These are phyloP conservation scores for Characodon lateralis DNA, from an alignment of 2,797 vertebrate species.

Conservation along the genomic window DNA sequence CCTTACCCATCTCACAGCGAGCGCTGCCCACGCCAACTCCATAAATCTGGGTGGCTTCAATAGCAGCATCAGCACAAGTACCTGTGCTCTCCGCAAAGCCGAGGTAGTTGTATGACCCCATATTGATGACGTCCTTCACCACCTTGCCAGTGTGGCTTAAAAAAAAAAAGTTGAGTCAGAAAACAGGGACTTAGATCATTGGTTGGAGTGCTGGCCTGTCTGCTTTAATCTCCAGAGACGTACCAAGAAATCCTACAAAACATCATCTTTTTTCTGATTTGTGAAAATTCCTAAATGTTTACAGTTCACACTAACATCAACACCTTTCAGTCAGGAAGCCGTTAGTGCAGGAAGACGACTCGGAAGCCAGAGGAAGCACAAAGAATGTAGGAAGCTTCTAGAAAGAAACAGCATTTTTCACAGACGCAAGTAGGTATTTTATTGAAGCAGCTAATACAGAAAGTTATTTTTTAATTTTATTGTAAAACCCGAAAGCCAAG, in stretches of 20 bases:
- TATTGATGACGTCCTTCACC: constrained; percentile 92
- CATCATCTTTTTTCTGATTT: not conserved
- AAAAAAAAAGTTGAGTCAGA: constrained; percentile 11
- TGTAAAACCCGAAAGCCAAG: too few species aligned
- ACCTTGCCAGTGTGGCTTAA: constrained; percentile 90
- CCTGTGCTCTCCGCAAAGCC: constrained; percentile 92
- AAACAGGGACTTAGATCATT: not conserved
- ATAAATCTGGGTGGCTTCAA: constrained; percentile 83
- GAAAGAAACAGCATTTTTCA: not conserved
- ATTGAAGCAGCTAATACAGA: not conserved
- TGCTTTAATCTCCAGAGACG: not conserved
- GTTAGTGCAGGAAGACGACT: not conserved
- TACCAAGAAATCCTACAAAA: not conserved
- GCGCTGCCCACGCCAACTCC: constrained; percentile 92
- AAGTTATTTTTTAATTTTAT: not conserved
- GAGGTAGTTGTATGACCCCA: constrained; percentile 98
- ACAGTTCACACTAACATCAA: not conserved
- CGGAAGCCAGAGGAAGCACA: not conserved
- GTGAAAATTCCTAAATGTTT: not conserved
- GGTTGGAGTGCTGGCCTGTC: too few species aligned
- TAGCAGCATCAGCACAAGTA: constrained; percentile 85
- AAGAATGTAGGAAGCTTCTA: not conserved
- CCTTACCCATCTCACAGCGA: constrained; percentile 91
- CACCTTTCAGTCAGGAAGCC: not conserved
- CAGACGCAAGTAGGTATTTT: not conserved